These are phyloP conservation scores for Phymatocera aterrima DNA, from an alignment of 2,888 invertebrate species.

Conservation along the genomic window DNA sequence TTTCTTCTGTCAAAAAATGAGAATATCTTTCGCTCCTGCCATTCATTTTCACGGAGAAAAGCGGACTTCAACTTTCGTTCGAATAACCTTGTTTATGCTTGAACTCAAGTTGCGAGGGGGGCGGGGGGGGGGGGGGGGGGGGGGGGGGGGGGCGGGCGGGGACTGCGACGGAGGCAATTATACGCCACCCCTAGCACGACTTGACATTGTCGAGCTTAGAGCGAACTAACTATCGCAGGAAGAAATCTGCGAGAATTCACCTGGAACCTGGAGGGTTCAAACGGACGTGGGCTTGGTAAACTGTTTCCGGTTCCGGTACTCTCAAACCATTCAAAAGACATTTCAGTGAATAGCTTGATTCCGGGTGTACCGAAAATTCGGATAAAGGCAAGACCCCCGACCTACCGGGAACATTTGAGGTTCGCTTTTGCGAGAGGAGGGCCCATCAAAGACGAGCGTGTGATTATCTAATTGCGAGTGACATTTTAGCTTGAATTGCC, in stretches of 20 bases:
- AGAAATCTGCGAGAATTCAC: neutral
- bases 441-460: neutral
- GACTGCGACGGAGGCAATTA: neutral
- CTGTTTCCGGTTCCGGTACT: constrained; percentile 40
- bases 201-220: constrained; percentile 15
- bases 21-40: no score
- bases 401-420: neutral
- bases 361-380: constrained; percentile 27
- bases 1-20: no score
- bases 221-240: constrained; percentile 1
- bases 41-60: no score
- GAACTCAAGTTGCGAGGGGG: no score
- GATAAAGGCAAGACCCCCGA: constrained; percentile 21
- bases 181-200: constrained; percentile 3
- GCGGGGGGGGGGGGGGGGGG: no score
- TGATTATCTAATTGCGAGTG: constrained; percentile 27
- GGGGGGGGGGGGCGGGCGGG: neutral
- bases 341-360: constrained; percentile 29
- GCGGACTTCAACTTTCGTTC: no score
- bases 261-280: constrained; percentile 39
- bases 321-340: constrained; percentile 24
- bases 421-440: constrained; percentile 2
- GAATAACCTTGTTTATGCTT: no score
- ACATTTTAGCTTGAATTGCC: constrained; percentile 10
- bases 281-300: constrained; percentile 35